Evolutionary conservation across 2,113 vertebrate species (phyloP).

Genomic region (Vanacampus margaritifer): DNA sequence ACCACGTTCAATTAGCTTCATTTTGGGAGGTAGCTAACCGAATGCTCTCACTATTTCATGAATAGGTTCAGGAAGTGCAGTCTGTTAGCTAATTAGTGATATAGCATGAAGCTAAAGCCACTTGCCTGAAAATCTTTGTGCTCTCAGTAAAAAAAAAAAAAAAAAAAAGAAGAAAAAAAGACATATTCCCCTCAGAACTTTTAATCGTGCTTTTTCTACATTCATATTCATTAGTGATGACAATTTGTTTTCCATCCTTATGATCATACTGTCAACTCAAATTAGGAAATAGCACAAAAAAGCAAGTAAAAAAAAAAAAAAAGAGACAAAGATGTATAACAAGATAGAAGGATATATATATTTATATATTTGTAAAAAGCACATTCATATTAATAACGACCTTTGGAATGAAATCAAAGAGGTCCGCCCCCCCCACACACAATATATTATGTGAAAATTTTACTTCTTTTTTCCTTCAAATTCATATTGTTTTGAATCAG

Average conservation of each 20-base stretch:
- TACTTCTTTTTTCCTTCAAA: background rate
- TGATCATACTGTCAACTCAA: slow-evolving; percentile 33
- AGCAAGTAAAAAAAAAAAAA: background rate
- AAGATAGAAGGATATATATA: slow-evolving; percentile 53
- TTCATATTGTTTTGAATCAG: background rate
- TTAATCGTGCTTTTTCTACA: slow-evolving; percentile 59
- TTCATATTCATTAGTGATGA: slow-evolving; percentile 63
- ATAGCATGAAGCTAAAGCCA: too few relatives aligned
- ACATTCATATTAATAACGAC: slow-evolving; percentile 67
- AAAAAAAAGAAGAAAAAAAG: background rate
- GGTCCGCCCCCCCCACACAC: slow-evolving; percentile 31
- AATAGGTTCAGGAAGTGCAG: too few relatives aligned
- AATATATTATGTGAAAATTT: slow-evolving; percentile 56
- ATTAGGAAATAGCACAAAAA: slow-evolving; percentile 21
- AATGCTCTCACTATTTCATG: too few relatives aligned
- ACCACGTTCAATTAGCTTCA: too few relatives aligned
- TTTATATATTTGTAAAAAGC: slow-evolving; percentile 49
- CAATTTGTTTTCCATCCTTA: slow-evolving; percentile 30
- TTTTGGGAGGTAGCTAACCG: too few relatives aligned
- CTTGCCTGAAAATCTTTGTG: too few relatives aligned
- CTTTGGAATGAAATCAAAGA: slow-evolving; percentile 70
- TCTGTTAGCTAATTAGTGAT: too few relatives aligned
- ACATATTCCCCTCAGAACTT: slow-evolving; percentile 30
- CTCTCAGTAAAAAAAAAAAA: slow-evolving; percentile 1
- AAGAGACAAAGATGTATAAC: slow-evolving; percentile 26